phyloP scores from a whole-genome alignment of 2,888 invertebrate genomes.

The Portevinia maculata region DNA sequence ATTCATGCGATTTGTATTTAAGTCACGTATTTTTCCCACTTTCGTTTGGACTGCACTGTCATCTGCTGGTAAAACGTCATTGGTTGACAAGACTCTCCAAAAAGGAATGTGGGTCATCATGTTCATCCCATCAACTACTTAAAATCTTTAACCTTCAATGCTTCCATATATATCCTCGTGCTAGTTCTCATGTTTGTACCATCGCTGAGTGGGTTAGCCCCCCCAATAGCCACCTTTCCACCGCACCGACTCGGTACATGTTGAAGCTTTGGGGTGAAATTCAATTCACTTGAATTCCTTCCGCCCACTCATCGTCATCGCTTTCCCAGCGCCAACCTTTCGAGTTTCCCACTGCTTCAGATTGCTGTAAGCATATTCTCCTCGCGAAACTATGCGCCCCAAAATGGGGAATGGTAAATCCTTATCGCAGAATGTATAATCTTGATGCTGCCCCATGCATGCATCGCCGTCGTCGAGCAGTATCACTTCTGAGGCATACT shows the following conservation, averaged over 20 bases:
- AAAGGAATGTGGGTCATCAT: constrained; percentile 69
- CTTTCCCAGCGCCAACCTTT: neutral
- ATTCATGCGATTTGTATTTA: constrained; percentile 53
- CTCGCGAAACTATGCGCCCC: constrained; percentile 51
- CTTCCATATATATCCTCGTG: constrained; percentile 30
- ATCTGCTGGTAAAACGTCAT: constrained; percentile 54
- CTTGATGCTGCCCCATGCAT: constrained; percentile 37
- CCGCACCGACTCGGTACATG: constrained; percentile 30
- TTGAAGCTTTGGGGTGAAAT: constrained; percentile 28
- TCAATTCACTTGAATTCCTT: constrained; percentile 48
- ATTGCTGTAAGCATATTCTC: constrained; percentile 47
- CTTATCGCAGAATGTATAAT: constrained; percentile 54
- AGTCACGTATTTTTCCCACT: constrained; percentile 68
- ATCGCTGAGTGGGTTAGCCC: neutral
- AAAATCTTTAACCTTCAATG: constrained; percentile 68
- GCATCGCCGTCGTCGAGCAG: constrained; percentile 23
- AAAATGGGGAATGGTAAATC: constrained; percentile 31
- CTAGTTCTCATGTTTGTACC: neutral
- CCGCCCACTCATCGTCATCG: neutral
- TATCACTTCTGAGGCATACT: constrained; percentile 40
- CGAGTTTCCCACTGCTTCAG: constrained; percentile 51
- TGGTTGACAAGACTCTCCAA: constrained; percentile 52
- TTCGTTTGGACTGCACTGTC: constrained; percentile 44
- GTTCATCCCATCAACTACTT: constrained; percentile 62
- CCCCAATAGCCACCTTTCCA: neutral